phyloP scores from a whole-genome alignment of 2,888 invertebrate genomes.

The Erynnis tages region DNA sequence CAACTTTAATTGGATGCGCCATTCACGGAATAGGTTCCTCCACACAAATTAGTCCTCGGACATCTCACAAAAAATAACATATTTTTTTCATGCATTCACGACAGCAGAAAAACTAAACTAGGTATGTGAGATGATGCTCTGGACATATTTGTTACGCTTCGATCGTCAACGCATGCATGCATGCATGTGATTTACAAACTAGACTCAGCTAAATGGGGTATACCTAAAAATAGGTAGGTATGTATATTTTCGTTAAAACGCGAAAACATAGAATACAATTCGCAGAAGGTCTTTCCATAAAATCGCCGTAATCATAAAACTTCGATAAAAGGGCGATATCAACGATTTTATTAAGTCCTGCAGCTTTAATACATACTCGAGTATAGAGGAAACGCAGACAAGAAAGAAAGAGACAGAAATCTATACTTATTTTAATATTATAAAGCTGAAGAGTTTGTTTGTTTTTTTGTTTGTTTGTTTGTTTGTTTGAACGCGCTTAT shows the following conservation, averaged over 20 bases:
- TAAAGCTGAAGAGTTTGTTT: too few relatives aligned
- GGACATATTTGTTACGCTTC: conserved; percentile 18
- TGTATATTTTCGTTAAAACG: too few relatives aligned
- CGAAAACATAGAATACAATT: background rate
- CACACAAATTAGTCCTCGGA: conserved; percentile 3
- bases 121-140: conserved; percentile 7
- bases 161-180: background rate
- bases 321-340: background rate
- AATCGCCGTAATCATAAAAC: background rate
- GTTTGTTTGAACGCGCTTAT: too few relatives aligned
- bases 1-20: conserved; percentile 55
- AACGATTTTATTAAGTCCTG: conserved; percentile 4
- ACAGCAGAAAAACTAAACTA: background rate
- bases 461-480: too few relatives aligned
- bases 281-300: background rate
- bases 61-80: background rate
- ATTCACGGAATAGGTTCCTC: conserved; percentile 6
- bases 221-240: too few relatives aligned
- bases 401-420: background rate
- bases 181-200: background rate
- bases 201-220: background rate
- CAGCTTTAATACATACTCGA: conserved; percentile 14
- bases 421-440: too few relatives aligned
- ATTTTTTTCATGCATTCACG: background rate
- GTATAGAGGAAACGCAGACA: conserved; percentile 10